Conservation (phyloP, 1,140 invertebrate species). For the Heliothis subflexa region DNA sequence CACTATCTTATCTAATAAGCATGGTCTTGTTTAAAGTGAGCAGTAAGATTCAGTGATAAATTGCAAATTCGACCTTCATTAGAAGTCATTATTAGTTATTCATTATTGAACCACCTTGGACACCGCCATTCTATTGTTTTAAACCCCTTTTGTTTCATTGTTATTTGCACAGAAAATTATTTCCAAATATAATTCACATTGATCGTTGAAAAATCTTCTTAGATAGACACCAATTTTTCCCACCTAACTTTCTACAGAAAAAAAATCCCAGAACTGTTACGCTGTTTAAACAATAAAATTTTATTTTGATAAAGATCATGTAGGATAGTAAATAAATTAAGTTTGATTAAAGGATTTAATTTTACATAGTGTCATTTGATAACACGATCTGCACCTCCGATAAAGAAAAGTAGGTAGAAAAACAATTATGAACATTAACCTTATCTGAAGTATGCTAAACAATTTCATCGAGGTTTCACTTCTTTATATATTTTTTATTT, state of each 20-base stretch:
- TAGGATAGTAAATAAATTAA: conserved; percentile 10
- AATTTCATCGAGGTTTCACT: background rate
- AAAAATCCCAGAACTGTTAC: background rate
- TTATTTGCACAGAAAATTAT: background rate
- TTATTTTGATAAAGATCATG: conserved; percentile 25
- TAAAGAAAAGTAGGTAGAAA: background rate
- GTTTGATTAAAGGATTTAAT: conserved; percentile 11
- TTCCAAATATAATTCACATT: background rate
- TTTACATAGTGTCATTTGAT: conserved; percentile 23
- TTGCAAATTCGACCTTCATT: conserved; percentile 22
- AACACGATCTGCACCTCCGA: background rate
- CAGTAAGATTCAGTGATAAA: conserved; percentile 35
- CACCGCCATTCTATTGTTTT: conserved; percentile 13
- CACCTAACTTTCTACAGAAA: too few relatives aligned
- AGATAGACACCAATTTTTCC: too few relatives aligned
- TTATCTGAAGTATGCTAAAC: background rate
- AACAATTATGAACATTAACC: background rate
- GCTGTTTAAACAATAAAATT: background rate
- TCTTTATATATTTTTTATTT: background rate
- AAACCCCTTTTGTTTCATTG: background rate
- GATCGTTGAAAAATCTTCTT: too few relatives aligned
- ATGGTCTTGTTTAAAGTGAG: conserved; percentile 36
- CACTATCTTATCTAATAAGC: conserved; percentile 52
- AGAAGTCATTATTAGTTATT: background rate
- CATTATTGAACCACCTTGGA: background rate